Percentiles rank a stretch among this genome's conserved stretches.
These are phyloP conservation scores for Eupithecia centaureata DNA, from an alignment of 2,888 invertebrate genomes.

Conservation along the genomic window DNA sequence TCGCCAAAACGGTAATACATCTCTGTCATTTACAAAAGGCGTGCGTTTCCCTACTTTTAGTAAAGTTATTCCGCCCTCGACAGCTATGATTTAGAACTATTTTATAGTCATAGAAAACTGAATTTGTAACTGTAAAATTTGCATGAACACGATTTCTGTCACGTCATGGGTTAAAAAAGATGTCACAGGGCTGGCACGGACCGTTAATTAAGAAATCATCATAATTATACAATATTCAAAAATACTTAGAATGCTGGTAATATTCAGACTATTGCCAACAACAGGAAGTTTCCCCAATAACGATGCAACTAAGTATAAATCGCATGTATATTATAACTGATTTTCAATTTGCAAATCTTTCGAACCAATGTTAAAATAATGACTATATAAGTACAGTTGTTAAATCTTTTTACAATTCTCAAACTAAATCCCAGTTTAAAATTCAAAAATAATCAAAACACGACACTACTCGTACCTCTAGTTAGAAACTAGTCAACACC, in stretches of 20 bases:
- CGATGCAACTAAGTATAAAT: too few relatives aligned
- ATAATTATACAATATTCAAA: too few relatives aligned
- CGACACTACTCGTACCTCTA: neutral
- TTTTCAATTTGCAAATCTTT: neutral
- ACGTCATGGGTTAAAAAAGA: conserved; percentile 44
- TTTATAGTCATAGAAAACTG: conserved; percentile 49
- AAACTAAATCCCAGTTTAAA: neutral
- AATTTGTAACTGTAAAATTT: conserved; percentile 45
- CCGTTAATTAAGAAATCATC: neutral
- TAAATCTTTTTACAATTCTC: neutral
- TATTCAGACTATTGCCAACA: too few relatives aligned
- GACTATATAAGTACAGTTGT: too few relatives aligned
- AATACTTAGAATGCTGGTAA: too few relatives aligned
- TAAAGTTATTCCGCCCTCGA: conserved; percentile 33
- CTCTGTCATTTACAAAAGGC: conserved; percentile 31
- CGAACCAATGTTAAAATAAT: too few relatives aligned
- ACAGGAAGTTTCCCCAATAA: too few relatives aligned
- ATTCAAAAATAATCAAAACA: neutral
- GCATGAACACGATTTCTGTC: conserved; percentile 46
- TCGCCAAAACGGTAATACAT: conserved; percentile 17
- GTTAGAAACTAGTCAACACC: conserved; percentile 18
- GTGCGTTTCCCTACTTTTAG: conserved; percentile 28
- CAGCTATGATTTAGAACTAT: conserved; percentile 46
- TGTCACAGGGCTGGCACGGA: conserved; percentile 36
- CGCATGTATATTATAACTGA: too few relatives aligned